Evolutionary conservation across 2,797 vertebrate species (phyloP), one percentile per base, ranked within the genome.

Genomic region (Leucoraja ocellata): DNA sequence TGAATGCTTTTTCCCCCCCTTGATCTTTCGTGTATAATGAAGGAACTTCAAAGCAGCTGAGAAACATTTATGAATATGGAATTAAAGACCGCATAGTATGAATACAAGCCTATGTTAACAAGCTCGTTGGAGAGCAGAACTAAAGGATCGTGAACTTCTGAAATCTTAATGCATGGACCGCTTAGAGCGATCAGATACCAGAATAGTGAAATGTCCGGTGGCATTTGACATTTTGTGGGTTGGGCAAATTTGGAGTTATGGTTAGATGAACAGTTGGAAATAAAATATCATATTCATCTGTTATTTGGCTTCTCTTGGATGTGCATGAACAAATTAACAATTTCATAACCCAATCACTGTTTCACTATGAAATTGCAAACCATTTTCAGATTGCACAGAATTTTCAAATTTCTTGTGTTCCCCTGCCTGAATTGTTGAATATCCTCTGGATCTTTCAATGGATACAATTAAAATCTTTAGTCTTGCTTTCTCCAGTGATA

Each of bases 41-140:
- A 88, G n/a, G 84, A 68, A 88, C n/a, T 18, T 68, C 65, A 68
- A 88, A 88, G 84, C 61, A 88, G 61, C 84, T 36, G 32, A 36
- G 68, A 88, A 68, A 88, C 18, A n/a, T 88, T 68, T 88, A 63
- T 88, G 32, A 88, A 88, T 88, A 88, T 68, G 14, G 14, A 88
- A 88, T 88, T 8, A 88, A 68, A 68, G 28, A 32, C 1, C 63
- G 68, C 84, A 65, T 88, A 63, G 84, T 32, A 68, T 68, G 36
- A 88, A 32, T 88, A 88, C 65, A 88, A 65, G 84, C 32, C 68
- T 10, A 63, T 36, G 32, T 68, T 68, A 68, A 88, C n/a, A 68
- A n/a, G 63, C 32, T 68, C 16, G 7, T 63, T 68, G 63, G 28
- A 21, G n/a, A 88, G n/a, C 61, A 68, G 84, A 88, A 88, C 14